Percentiles rank a stretch among this genome's conserved stretches.
phyloP scores from a whole-genome alignment of 2,797 vertebrate species.

The Phalanger gymnotis region DNA sequence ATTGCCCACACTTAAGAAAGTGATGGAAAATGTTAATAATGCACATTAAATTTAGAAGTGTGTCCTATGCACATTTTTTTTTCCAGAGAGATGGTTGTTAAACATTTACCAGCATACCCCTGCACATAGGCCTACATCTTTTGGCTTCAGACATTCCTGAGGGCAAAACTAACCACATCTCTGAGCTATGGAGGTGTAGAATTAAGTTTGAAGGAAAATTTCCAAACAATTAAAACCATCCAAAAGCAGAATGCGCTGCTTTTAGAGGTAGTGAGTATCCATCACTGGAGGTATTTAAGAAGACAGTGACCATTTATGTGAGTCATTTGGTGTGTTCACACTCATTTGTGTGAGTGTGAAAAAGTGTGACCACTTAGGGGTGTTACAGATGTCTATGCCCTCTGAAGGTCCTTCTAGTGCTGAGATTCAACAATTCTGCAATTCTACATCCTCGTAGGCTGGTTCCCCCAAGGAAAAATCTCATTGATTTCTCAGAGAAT shows the following conservation, averaged over 20 bases:
- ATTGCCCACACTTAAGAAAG: neutral
- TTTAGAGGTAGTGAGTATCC: neutral
- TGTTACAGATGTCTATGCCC: neutral
- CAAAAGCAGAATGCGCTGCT: too few relatives aligned
- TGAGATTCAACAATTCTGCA: neutral
- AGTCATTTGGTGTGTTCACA: neutral
- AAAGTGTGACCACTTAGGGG: neutral
- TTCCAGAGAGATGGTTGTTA: neutral
- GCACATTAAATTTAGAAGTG: neutral
- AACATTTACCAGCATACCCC: neutral
- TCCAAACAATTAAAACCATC: neutral
- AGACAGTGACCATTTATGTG: neutral
- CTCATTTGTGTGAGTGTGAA: neutral
- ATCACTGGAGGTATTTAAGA: neutral
- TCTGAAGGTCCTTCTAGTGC: neutral
- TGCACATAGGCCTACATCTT: neutral
- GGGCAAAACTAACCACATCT: neutral
- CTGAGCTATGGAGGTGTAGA: neutral
- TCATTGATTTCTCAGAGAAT: neutral
- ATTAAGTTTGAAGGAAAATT: neutral
- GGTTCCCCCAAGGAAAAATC: neutral
- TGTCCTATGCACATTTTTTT: neutral
- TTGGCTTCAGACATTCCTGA: neutral
- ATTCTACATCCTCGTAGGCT: neutral
- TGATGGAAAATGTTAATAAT: neutral